Evolutionary conservation across 2,888 invertebrate species (phyloP), one percentile per base, ranked within the genome.

Genomic region (Cremastobaeus sp.): DNA sequence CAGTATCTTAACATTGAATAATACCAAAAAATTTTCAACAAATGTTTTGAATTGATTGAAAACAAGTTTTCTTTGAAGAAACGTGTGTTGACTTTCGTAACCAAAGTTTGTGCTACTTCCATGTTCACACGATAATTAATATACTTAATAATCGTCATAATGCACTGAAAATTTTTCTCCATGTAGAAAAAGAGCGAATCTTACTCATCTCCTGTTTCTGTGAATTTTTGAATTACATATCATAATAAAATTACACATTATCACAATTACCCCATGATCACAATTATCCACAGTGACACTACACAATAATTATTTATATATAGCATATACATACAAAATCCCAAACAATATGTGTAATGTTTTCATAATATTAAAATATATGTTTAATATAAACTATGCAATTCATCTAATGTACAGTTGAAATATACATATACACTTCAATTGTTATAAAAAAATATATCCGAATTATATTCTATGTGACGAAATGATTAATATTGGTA

Each of bases 241-340:
- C n/a, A 32, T 32, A 32, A 9, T 32, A 32, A 32, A 32, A 32
- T 32, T n/a, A 32, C 6, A 9, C 32, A 32, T 32, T 32, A 32
- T 32, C 32, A 32, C 32, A 9, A 32, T 32, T 32, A 32, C 32
- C 32, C 32, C 32, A 32, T 3, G 6, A 32, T 32, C 32, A 32
- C 32, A 32, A 32, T 32, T 9, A 32, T 11, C 32, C 32, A 32
- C n/a, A 32, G 5, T 9, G 32, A 32, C 32, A 8, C 32, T 32
- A 32, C 11, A 3, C n/a, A n/a, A n/a, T n/a, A n/a, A n/a, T n/a
- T n/a, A n/a, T n/a, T n/a, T n/a, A n/a, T n/a, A n/a, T n/a, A n/a
- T n/a, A n/a, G n/a, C n/a, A 9, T 3, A 9, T 6, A n/a, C 3
- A 32, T n/a, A 30, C 30, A 30, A 30, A 30, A 30, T 30, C 2